Percentiles rank a stretch among this genome's conserved stretches.
phyloP scores from a whole-genome alignment of 2,797 vertebrate genomes.

The Adrianichthys oophorus region DNA sequence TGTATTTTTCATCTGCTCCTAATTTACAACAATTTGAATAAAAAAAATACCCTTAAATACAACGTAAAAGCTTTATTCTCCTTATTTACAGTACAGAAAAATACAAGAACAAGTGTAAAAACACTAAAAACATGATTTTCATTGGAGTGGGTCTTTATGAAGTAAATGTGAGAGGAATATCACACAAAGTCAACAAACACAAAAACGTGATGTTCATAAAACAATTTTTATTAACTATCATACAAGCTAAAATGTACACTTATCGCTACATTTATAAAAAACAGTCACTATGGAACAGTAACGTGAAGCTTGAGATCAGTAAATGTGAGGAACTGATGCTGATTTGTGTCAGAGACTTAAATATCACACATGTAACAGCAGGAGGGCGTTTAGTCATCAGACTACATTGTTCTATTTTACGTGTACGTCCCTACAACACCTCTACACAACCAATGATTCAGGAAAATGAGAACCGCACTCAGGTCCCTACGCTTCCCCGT shows the following conservation, averaged over 20 bases:
- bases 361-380: slow-evolving; percentile 51
- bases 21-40: no score
- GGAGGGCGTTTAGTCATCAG: slow-evolving; percentile 25
- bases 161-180: background rate
- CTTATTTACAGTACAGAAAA: background rate
- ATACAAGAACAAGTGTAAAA: no score
- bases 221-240: slow-evolving; percentile 13
- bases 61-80: background rate
- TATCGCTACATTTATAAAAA: slow-evolving; percentile 4
- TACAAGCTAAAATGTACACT: slow-evolving; percentile 33
- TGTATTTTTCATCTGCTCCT: no score
- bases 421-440: slow-evolving; percentile 1
- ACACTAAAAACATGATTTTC: no score
- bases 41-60: no score
- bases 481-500: slow-evolving; percentile 40
- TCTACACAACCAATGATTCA: background rate
- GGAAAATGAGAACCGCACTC: background rate
- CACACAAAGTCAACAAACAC: background rate
- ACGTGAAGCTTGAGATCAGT: slow-evolving; percentile 30
- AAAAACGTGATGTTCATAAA: background rate
- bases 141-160: no score
- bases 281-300: slow-evolving; percentile 7
- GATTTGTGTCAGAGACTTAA: slow-evolving; percentile 17
- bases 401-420: slow-evolving; percentile 30
- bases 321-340: slow-evolving; percentile 42